Conservation (phyloP, 2,888 invertebrate species). For the Scaptomyza tumidula region DNA sequence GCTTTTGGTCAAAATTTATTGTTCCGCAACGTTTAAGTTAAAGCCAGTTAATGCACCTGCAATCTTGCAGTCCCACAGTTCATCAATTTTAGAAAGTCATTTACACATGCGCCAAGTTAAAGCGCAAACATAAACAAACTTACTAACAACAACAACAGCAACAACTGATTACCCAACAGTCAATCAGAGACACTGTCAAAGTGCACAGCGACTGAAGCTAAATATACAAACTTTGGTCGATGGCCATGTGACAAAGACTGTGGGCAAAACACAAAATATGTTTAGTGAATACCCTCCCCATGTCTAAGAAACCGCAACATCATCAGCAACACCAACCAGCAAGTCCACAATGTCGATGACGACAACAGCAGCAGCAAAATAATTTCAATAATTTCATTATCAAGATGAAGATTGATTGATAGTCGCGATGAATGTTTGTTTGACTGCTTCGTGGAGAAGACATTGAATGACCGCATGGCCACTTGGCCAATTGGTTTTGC, state of each 20-base stretch:
- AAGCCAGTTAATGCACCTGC: constrained; percentile 41
- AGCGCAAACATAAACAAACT: constrained; percentile 47
- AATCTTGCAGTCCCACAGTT: constrained; percentile 18
- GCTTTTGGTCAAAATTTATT: constrained; percentile 11
- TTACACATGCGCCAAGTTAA: constrained; percentile 44
- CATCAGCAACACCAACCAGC: constrained; percentile 14
- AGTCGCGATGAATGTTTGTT: constrained; percentile 44
- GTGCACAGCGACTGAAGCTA: constrained; percentile 17
- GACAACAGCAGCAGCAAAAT: constrained; percentile 32
- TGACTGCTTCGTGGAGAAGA: constrained; percentile 27
- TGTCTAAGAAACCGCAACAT: constrained; percentile 11
- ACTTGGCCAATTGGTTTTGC: constrained; percentile 29
- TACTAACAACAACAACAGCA: constrained; percentile 39
- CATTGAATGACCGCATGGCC: constrained; percentile 43
- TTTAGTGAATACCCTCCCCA: constrained; percentile 10
- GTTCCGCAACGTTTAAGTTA: constrained; percentile 14
- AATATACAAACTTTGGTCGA: constrained; percentile 14
- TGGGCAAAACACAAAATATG: constrained; percentile 13
- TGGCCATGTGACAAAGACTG: constrained; percentile 62
- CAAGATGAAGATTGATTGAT: constrained; percentile 78
- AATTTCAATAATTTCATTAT: constrained; percentile 79
- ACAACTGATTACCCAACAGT: constrained; percentile 58
- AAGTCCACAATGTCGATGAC: constrained; percentile 28
- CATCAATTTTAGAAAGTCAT: constrained; percentile 67
- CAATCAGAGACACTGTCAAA: constrained; percentile 33